Evolutionary conservation across 2,113 vertebrate genomes (phyloP), one percentile per base, ranked within the genome.

Genomic region (Etheostoma spectabile): DNA sequence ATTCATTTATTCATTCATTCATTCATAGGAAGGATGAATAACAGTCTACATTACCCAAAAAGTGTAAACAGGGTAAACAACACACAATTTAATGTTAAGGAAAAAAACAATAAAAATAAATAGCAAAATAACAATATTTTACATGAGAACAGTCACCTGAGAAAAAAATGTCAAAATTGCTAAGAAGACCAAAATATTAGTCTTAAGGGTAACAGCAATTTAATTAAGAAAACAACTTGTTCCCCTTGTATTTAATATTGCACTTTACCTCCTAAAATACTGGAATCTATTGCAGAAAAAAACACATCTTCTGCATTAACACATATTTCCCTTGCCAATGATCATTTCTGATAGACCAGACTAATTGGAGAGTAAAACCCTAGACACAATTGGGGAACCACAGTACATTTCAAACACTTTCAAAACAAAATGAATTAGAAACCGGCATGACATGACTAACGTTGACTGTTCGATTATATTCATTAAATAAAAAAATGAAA

Each of bases 71-170:
- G 16, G 7, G 3, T n/a, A 51, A 61, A 69, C 2, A 2, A 61
- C 45, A 8, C n/a, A 62, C 19, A 24, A 6, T 62, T 59, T 38
- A 4, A 76, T 56, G 45, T 12, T 52, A 1, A 38, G 6, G 21
- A 30, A 67, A 81, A 68, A 66, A 48, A 59, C 10, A 61, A 57
- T 27, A 0, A 67, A 82, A 78, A 84, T 74, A 84, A n/a, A 6
- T 30, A 11, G 2, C 10, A 61, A 66, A 35, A 46, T 27, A 59
- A 5, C 1, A 61, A 14, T 71, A 14, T 57, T 49, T 55, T 4
- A 38, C 11, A 52, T 49, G 22, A 86, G 66, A 85, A 83, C 19
- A 67, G 48, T 67, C 21, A 38, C 21, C 55, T 62, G 21, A 71
- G 22, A 35, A 57, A 59, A 21, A 4, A 21, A 51, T 15, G 3